Conservation (phyloP, 1,140 invertebrate genomes). For the Drosophila saltans region DNA sequence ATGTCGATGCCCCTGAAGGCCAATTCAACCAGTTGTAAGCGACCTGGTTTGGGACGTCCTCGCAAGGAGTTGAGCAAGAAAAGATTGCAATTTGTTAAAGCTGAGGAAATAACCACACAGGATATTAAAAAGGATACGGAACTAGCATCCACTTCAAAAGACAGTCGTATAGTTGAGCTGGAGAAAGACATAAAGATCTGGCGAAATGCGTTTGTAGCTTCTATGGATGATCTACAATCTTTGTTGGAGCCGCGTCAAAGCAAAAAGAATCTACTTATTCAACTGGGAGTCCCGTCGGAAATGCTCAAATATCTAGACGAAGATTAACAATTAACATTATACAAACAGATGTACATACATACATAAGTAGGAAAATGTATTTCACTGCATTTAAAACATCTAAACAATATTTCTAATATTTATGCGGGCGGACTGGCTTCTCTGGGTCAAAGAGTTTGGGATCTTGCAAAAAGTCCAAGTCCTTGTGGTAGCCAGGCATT, state of each 20-base stretch:
- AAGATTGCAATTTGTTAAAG: conserved; percentile 46
- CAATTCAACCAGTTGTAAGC: conserved; percentile 44
- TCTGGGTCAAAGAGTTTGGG: conserved; percentile 94
- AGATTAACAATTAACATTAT: conserved; percentile 37
- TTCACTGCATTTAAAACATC: conserved; percentile 25
- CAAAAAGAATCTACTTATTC: conserved; percentile 32
- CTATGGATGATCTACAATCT: conserved; percentile 58
- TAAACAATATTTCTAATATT: conserved; percentile 85
- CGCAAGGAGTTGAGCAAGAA: conserved; percentile 59
- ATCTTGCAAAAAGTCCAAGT: conserved; percentile 90
- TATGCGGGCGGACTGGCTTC: conserved; percentile 90
- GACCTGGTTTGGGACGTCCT: conserved; percentile 51
- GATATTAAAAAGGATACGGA: background rate
- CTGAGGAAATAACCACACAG: background rate
- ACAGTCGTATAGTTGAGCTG: conserved; percentile 46
- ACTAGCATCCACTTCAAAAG: background rate
- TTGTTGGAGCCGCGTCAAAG: conserved; percentile 34
- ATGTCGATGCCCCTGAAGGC: conserved; percentile 10
- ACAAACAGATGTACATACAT: background rate
- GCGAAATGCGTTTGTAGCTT: conserved; percentile 50
- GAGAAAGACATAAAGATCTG: conserved; percentile 58
- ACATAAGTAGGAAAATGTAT: conserved; percentile 53
- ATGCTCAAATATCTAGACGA: conserved; percentile 64
- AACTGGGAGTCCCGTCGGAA: conserved; percentile 53
- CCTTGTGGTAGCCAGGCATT: conserved; percentile 91